A percentile compares a stretch with the other conserved stretches of the same genome.
These are phyloP conservation scores for Frankliniella fusca DNA, from an alignment of 2,888 invertebrate species.

Conservation along the genomic window DNA sequence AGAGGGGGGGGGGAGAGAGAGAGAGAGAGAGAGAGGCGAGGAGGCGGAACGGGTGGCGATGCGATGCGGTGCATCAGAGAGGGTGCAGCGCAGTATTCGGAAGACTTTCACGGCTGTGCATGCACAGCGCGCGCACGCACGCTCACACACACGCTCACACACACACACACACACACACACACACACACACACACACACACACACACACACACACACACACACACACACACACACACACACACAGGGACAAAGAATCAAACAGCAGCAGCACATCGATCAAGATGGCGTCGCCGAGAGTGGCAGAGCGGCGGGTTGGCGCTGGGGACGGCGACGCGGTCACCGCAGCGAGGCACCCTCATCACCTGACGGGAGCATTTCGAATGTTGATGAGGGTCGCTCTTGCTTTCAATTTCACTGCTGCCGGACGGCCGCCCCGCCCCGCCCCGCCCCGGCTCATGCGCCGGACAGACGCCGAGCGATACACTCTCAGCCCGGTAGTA, in stretches of 20 bases:
- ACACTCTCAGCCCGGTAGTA: too few species aligned
- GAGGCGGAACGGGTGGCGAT: background rate
- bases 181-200: conserved; percentile 1
- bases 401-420: conserved; percentile 3
- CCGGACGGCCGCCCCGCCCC: background rate
- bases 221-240: background rate
- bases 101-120: background rate
- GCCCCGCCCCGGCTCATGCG: background rate
- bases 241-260: background rate
- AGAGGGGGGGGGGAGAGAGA: background rate
- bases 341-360: too few species aligned
- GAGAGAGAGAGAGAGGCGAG: background rate
- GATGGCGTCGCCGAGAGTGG: too few species aligned
- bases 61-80: background rate
- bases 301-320: too few species aligned
- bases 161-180: too few species aligned
- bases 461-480: too few species aligned
- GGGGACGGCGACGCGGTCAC: too few species aligned
- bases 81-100: too few species aligned
- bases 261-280: background rate
- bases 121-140: background rate
- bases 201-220: background rate
- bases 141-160: background rate
- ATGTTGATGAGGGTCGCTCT: background rate
- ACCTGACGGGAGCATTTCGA: background rate